Conservation (phyloP, 2,113 vertebrate species). For the Agelaius phoeniceus region DNA sequence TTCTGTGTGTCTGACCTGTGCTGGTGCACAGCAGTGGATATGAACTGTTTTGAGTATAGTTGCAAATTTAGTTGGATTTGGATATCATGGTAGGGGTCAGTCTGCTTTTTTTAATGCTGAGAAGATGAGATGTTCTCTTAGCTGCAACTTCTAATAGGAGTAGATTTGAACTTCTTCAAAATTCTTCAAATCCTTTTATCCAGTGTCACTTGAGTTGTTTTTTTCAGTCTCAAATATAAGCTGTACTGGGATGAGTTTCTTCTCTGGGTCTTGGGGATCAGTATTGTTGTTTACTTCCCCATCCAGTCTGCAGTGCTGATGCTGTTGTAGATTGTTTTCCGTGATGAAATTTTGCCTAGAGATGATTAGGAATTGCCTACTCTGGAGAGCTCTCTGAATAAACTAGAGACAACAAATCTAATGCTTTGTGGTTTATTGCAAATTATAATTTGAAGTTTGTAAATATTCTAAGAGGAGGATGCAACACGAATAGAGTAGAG, state of each 20-base stretch:
- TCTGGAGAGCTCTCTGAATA: not conserved
- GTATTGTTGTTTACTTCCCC: not conserved
- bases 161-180: not conserved
- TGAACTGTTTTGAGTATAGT: not conserved
- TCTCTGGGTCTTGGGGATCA: not conserved
- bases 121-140: not conserved
- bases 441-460: constrained; percentile 2
- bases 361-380: not conserved
- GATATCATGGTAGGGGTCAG: not conserved
- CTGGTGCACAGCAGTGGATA: not conserved
- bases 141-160: not conserved
- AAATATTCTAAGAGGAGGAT: not conserved
- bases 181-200: not conserved
- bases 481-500: not conserved
- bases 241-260: not conserved
- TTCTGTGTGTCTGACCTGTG: not conserved
- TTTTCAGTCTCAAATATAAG: not conserved
- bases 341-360: not conserved
- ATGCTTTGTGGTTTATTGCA: not conserved
- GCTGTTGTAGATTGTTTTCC: not conserved
- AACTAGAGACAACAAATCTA: not conserved
- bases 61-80: not conserved
- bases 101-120: not conserved
- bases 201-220: not conserved
- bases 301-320: not conserved